Conservation (phyloP, 2,113 vertebrate genomes). For the Odocoileus virginianus region DNA sequence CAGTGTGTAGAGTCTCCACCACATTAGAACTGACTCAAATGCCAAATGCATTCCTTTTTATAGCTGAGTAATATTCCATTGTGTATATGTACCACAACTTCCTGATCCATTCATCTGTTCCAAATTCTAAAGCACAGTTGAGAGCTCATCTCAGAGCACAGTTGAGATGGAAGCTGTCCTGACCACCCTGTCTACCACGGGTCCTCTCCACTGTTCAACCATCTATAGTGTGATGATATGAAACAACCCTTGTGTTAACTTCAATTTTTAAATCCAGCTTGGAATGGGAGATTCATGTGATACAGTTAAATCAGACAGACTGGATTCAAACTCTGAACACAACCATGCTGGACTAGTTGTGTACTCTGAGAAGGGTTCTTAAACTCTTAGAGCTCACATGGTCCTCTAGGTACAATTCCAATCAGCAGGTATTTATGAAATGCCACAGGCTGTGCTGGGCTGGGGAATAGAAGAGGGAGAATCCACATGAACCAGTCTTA, state of each 20-base stretch:
- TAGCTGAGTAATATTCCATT: not conserved
- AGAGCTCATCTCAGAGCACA: not conserved
- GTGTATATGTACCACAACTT: not conserved
- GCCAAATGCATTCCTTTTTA: not conserved
- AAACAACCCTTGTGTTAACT: not conserved
- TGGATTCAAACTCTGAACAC: not conserved
- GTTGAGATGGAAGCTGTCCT: not conserved
- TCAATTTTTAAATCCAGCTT: not conserved
- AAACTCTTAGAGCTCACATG: not conserved
- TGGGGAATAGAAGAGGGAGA: not conserved
- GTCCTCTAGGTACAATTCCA: not conserved
- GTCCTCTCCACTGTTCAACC: too few relatives aligned
- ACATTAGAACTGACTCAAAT: not conserved
- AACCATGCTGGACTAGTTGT: not conserved
- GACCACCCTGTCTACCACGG: fast-evolving
- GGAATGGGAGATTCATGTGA: not conserved
- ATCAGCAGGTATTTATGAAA: not conserved
- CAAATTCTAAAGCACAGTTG: not conserved
- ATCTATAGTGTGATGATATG: too few relatives aligned
- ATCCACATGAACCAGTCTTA: not conserved
- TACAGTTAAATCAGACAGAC: not conserved
- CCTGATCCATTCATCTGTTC: not conserved
- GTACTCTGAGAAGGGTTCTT: not conserved
- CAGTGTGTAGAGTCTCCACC: not conserved
- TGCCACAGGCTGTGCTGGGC: not conserved